Evolutionary conservation across 2,113 vertebrate species (phyloP).

Genomic region (Gymnobelideus leadbeateri): DNA sequence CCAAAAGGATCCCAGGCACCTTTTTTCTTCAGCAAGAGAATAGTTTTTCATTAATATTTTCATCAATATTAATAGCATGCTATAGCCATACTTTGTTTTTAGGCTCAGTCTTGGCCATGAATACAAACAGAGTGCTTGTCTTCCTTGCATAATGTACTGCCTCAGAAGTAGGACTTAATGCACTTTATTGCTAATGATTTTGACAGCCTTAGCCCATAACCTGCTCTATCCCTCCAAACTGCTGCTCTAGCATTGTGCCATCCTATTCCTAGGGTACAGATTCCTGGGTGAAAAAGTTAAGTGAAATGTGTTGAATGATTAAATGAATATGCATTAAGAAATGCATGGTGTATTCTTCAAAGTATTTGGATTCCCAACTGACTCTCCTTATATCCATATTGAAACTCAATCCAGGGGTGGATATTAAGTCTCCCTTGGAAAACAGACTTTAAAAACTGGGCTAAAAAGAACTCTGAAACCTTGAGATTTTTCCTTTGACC

Average conservation of each 20-base stretch:
- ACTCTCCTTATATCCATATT: neutral
- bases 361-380: conserved; percentile 17
- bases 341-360: conserved; percentile 47
- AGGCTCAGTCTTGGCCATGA: neutral
- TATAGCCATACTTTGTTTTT: conserved; percentile 50
- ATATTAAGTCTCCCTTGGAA: conserved; percentile 66
- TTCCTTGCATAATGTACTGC: neutral
- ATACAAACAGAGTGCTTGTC: neutral
- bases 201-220: neutral
- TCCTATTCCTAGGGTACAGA: conserved; percentile 40
- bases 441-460: conserved; percentile 37
- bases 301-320: conserved; percentile 42
- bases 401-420: conserved; percentile 25
- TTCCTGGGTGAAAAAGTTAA: conserved; percentile 35
- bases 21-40: conserved; percentile 40
- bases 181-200: conserved; percentile 18
- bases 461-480: conserved; percentile 45
- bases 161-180: neutral
- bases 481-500: conserved; percentile 60
- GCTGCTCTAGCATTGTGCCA: neutral
- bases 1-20: conserved; percentile 62
- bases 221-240: accelerated
- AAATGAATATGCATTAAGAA: conserved; percentile 40
- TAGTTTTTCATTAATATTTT: conserved; percentile 55
- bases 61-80: conserved; percentile 26